These are phyloP conservation scores for Stomorhina lunata DNA, from an alignment of 2,888 invertebrate genomes.

Conservation along the genomic window DNA sequence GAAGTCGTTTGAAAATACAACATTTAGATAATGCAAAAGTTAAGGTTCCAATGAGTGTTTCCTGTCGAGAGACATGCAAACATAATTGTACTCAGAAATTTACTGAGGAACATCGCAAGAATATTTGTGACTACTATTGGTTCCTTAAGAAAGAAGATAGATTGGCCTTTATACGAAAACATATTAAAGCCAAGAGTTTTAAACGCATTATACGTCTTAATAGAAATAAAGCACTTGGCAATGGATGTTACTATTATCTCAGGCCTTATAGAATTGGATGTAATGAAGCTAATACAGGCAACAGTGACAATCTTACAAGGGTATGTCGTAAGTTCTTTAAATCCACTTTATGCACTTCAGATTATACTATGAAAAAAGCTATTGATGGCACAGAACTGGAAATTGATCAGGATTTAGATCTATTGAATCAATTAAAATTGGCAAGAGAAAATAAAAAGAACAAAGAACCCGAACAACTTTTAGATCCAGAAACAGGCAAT, in stretches of 20 bases:
- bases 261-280: constrained; percentile 1
- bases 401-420: background rate
- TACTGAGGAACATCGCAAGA: constrained; percentile 34
- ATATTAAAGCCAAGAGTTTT: constrained; percentile 36
- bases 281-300: background rate
- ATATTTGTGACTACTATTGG: constrained; percentile 58
- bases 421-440: background rate
- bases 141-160: constrained; percentile 39
- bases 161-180: constrained; percentile 39
- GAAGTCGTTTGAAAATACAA: constrained; percentile 1
- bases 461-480: background rate
- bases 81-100: constrained; percentile 57
- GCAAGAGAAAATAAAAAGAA: background rate
- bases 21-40: background rate
- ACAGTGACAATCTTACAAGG: background rate
- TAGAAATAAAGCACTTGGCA: constrained; percentile 4
- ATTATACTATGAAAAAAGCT: constrained; percentile 56
- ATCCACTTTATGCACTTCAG: constrained; percentile 52
- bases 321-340: constrained; percentile 56
- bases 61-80: constrained; percentile 55
- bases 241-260: constrained; percentile 56
- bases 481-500: constrained; percentile 33
- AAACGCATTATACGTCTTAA: constrained; percentile 15
- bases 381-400: constrained; percentile 40
- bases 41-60: background rate